These are phyloP conservation scores for Platycercus adscitus DNA, from an alignment of 2,113 vertebrate species.

Conservation along the genomic window DNA sequence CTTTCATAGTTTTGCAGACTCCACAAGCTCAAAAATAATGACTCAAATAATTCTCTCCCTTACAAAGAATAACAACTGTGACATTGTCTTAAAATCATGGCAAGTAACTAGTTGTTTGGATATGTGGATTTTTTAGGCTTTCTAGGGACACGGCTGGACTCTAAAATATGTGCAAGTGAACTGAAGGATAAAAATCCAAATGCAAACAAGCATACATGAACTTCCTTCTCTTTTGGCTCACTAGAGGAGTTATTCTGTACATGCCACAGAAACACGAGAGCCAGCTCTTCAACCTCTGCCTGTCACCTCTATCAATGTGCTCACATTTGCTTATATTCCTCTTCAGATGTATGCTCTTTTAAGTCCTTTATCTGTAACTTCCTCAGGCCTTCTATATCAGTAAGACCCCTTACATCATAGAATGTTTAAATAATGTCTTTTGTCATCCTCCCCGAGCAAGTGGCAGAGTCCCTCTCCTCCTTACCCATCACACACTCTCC, in stretches of 20 bases:
- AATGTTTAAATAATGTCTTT: background rate
- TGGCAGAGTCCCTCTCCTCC: background rate
- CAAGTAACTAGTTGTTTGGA: background rate
- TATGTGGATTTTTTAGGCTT: background rate
- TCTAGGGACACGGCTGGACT: background rate
- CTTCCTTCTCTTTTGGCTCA: background rate
- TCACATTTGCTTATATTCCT: background rate
- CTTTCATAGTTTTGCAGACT: background rate
- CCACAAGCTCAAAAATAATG: background rate
- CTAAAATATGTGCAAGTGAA: background rate
- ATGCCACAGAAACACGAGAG: rapidly evolving
- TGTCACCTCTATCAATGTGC: background rate
- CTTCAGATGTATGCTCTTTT: background rate
- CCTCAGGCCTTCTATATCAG: background rate
- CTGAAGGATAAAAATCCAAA: background rate
- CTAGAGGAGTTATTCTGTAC: background rate
- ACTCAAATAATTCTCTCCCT: background rate
- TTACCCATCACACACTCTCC: background rate
- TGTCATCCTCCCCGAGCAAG: background rate
- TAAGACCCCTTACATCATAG: no score
- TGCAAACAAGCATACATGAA: background rate
- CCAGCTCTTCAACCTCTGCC: background rate
- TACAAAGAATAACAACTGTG: background rate
- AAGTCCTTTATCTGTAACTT: background rate
- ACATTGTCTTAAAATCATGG: background rate